These are phyloP conservation scores for Drosophila setosimentum DNA, from an alignment of 2,888 invertebrate species.

Conservation along the genomic window DNA sequence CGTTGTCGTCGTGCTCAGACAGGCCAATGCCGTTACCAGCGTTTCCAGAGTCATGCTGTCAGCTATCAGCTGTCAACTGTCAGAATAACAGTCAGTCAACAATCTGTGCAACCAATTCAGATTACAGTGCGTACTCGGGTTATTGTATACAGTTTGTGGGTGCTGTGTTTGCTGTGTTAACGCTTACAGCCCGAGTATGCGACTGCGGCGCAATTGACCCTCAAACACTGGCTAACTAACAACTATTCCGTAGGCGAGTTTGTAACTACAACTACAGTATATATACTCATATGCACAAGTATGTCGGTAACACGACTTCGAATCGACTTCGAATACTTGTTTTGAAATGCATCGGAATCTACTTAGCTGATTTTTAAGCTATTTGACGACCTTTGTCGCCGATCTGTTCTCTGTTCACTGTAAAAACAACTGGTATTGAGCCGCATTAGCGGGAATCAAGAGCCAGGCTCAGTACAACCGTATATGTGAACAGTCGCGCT, in stretches of 20 bases:
- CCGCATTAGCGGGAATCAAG: background rate
- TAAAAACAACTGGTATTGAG: background rate
- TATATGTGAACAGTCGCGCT: slow-evolving; percentile 10
- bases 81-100: background rate
- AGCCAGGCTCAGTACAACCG: slow-evolving; percentile 26
- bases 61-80: background rate
- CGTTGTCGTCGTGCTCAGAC: slow-evolving; percentile 59
- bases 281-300: background rate
- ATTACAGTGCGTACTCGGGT: slow-evolving; percentile 1
- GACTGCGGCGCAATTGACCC: slow-evolving; percentile 40
- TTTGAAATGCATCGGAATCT: slow-evolving; percentile 39
- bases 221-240: slow-evolving; percentile 8
- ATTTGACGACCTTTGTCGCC: slow-evolving; percentile 41
- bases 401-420: background rate
- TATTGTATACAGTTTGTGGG: background rate
- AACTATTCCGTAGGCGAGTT: slow-evolving; percentile 12
- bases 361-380: slow-evolving; percentile 1
- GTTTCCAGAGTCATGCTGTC: slow-evolving; percentile 61
- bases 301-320: slow-evolving; percentile 5
- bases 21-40: slow-evolving; percentile 69
- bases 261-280: slow-evolving; percentile 8
- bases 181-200: slow-evolving; percentile 22
- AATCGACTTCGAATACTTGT: slow-evolving; percentile 57
- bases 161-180: slow-evolving; percentile 21
- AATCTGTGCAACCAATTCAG: background rate